Evolutionary conservation across 2,888 invertebrate genomes (phyloP), one percentile per base, ranked within the genome.

Genomic region (Apamea anceps): DNA sequence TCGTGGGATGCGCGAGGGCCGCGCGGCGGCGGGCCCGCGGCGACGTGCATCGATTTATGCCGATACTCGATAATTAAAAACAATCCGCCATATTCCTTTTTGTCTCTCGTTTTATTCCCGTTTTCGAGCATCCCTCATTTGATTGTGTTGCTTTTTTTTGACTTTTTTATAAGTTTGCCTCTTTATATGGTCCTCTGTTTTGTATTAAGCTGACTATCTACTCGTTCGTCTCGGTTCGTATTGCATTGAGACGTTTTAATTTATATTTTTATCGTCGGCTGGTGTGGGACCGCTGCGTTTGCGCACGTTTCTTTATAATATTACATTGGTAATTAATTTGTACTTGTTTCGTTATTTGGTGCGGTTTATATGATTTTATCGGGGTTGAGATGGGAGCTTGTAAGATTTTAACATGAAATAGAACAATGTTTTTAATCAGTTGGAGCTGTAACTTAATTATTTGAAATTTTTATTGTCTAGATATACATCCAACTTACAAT

Each of bases 51-150:
- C 96, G 97, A 97, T 97, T 97, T 97, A 97, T 97, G 96, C 95
- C 96, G 96, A 97, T 97, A 96, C 96, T 96, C 95, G 96, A 96
- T 97, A 97, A 97, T 97, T 97, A 97, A 97, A 97, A 97, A 97
- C 97, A 97, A 97, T 96, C 96, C 96, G 96, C 96, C 96, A 96
- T 96, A 94, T 95, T 95, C 94, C 93, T 96, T 97, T 96, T 96
- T 96, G 95, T 96, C 92, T 92, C 93, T 94, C 92, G 90, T 95
- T 96, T 96, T 96, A 95, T 95, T 93, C 95, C 95, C 94, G 95
- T 96, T 96, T 96, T 96, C 96, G 95, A 95, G 93, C 95, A 95
- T 96, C 96, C 94, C 96, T 96, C 96, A 96, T 97, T 96, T 97
- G 96, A 97, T 97, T 97, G 96, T 96, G 93, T 94, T 93, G 90